A percentile compares a stretch with the other conserved stretches of the same genome.
Conservation (phyloP, 2,888 invertebrate genomes). For the Helicoverpa assulta region DNA sequence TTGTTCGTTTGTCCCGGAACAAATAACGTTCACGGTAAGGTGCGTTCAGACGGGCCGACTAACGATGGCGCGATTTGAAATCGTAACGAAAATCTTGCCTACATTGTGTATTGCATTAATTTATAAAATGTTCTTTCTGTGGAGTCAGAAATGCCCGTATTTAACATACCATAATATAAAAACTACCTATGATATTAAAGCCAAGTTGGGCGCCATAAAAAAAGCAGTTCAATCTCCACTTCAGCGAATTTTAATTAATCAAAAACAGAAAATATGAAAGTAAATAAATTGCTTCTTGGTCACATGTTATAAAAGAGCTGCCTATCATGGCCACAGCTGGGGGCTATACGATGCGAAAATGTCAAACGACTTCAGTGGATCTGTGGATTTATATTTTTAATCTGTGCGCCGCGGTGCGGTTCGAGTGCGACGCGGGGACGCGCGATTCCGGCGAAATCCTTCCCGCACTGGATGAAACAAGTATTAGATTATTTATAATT, state of each 20-base stretch:
- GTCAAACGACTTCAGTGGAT: conserved; percentile 2
- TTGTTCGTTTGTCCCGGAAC: conserved; percentile 56
- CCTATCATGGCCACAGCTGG: not conserved
- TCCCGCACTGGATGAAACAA: conserved; percentile 47
- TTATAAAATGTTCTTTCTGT: too few relatives aligned
- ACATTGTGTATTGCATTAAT: too few relatives aligned
- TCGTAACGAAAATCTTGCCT: not conserved
- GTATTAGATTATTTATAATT: conserved; percentile 69
- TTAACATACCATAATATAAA: too few relatives aligned
- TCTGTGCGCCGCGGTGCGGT: not conserved
- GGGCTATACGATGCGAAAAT: not conserved
- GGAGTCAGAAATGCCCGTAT: too few relatives aligned
- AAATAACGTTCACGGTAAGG: conserved; percentile 40
- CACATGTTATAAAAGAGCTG: not conserved
- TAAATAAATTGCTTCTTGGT: not conserved
- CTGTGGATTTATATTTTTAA: conserved; percentile 18
- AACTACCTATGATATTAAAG: too few relatives aligned
- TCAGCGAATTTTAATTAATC: not conserved
- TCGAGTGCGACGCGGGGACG: conserved; percentile 6
- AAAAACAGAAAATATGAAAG: not conserved
- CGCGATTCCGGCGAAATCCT: conserved; percentile 16
- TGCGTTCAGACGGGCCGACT: conserved; percentile 17
- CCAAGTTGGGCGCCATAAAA: too few relatives aligned
- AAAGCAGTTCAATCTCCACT: too few relatives aligned
- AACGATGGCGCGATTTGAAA: not conserved